Percentiles rank a stretch among this genome's conserved stretches.
Conservation (phyloP, 2,888 invertebrate species). For the Nomada fabriciana region DNA sequence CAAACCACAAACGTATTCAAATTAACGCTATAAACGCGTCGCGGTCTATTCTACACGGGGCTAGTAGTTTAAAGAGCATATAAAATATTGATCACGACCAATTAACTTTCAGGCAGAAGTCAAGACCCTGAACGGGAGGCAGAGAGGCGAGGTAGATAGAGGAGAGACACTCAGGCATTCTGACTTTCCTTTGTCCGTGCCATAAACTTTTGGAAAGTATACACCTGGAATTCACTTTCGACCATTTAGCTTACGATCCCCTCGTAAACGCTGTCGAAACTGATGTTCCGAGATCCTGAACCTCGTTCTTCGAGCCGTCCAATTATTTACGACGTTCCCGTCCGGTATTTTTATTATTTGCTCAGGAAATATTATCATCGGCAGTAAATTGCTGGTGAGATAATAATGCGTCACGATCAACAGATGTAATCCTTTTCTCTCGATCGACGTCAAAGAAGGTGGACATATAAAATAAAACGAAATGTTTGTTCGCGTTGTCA, state of each 20-base stretch:
- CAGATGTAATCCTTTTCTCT: slow-evolving; percentile 29
- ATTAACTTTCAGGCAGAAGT: slow-evolving; percentile 64
- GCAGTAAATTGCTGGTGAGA: slow-evolving; percentile 59
- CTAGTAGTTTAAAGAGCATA: slow-evolving; percentile 40
- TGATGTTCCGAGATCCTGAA: slow-evolving; percentile 51
- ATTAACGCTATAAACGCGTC: slow-evolving; percentile 33
- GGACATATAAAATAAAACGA: neutral
- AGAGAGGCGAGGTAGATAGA: neutral
- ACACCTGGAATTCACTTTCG: slow-evolving; percentile 68
- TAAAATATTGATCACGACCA: slow-evolving; percentile 65
- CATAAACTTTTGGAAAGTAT: slow-evolving; percentile 68
- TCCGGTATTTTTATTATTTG: slow-evolving; percentile 56
- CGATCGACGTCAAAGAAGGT: neutral
- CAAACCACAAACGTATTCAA: slow-evolving; percentile 24
- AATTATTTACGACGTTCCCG: slow-evolving; percentile 58
- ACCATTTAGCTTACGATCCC: slow-evolving; percentile 64
- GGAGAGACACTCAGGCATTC: slow-evolving; percentile 51
- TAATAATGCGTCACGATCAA: slow-evolving; percentile 46
- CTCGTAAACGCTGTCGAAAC: slow-evolving; percentile 67
- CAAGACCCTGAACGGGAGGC: slow-evolving; percentile 19
- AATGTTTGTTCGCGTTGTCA: neutral
- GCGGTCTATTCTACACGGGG: slow-evolving; percentile 4
- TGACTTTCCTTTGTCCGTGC: slow-evolving; percentile 63
- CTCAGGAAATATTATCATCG: slow-evolving; percentile 55
- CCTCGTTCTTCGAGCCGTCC: slow-evolving; percentile 42